Evolutionary conservation across 2,888 invertebrate species (phyloP).

Genomic region (Phortica magna): DNA sequence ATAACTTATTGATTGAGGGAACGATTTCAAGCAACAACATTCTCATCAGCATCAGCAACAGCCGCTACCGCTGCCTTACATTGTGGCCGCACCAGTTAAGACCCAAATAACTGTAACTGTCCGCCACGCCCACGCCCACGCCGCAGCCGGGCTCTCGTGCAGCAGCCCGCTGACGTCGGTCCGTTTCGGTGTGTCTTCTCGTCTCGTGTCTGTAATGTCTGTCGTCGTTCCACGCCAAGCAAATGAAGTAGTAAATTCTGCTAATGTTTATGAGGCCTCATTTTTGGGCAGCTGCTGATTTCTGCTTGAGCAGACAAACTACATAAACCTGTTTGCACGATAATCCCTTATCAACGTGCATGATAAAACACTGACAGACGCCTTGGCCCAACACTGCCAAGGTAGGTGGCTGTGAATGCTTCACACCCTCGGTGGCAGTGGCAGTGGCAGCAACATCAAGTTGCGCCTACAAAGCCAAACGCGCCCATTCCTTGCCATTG

Average conservation of each 20-base stretch:
- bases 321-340: not conserved
- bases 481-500: not conserved
- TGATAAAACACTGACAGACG: not conserved
- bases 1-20: slow-evolving; percentile 21
- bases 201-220: no score
- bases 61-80: not conserved
- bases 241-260: slow-evolving; percentile 31
- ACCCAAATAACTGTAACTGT: not conserved
- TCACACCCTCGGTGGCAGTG: no score
- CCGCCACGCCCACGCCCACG: not conserved
- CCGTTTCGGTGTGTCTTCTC: no score
- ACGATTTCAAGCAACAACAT: slow-evolving; percentile 7
- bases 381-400: not conserved
- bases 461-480: no score
- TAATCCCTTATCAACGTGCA: slow-evolving; percentile 7
- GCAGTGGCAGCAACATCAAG: no score
- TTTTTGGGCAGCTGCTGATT: not conserved
- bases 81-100: not conserved
- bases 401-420: no score
- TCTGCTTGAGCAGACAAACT: not conserved
- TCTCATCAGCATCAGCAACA: not conserved
- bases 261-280: slow-evolving; percentile 20
- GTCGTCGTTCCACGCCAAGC: not conserved
- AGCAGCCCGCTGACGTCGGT: not conserved
- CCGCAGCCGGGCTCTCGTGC: not conserved